Conservation (phyloP, 2,113 vertebrate species). For the Pipa parva region DNA sequence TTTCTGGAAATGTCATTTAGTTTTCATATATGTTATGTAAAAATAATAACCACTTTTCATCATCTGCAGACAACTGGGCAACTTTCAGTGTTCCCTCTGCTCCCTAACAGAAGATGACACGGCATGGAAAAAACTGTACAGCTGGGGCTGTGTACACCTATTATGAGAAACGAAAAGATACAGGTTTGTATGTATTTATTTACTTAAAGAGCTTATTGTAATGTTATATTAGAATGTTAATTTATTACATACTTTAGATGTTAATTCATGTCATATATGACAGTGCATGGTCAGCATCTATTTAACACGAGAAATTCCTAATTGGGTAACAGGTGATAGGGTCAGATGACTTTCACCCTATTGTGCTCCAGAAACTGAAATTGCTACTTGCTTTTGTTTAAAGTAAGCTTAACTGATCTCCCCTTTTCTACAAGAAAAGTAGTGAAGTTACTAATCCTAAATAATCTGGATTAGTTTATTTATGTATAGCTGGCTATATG, state of each 20-base stretch:
- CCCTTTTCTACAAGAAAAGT: too few relatives aligned
- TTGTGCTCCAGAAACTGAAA: too few relatives aligned
- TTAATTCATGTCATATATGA: neutral
- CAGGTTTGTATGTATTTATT: conserved; percentile 57
- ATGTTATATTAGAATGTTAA: neutral
- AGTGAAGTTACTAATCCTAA: too few relatives aligned
- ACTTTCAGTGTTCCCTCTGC: neutral
- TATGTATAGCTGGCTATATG: too few relatives aligned
- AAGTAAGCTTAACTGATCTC: too few relatives aligned
- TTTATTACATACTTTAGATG: neutral
- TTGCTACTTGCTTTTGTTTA: too few relatives aligned
- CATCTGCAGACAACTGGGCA: too few relatives aligned
- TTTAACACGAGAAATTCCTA: neutral
- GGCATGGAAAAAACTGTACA: conserved; percentile 88
- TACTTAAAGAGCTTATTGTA: too few relatives aligned
- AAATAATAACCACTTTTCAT: neutral
- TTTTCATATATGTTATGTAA: neutral
- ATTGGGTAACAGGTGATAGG: too few relatives aligned
- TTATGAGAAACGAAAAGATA: conserved; percentile 89
- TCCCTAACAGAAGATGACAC: conserved; percentile 64
- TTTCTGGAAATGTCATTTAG: too few relatives aligned
- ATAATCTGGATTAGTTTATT: too few relatives aligned
- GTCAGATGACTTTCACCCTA: too few relatives aligned
- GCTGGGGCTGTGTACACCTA: conserved; percentile 89
- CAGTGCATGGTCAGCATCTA: neutral